Base-by-base conservation (phyloP, 2,113 vertebrate species). In the Aleadryas rufinucha region DNA sequence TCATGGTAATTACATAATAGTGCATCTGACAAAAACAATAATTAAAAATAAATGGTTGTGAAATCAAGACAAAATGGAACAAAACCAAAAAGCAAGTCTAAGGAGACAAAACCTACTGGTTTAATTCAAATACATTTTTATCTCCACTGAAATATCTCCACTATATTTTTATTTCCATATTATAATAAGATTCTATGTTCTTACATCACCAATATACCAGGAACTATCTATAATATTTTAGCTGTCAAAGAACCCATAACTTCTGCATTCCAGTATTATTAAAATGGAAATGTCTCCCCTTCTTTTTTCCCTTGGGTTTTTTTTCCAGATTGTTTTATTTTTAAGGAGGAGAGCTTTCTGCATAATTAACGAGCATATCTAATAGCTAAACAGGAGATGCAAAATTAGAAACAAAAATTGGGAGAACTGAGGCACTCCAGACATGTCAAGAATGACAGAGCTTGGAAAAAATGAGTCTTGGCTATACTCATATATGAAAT, bases 11-110 rank as follows among this genome's bases (percentile, higher is more conserved):
- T 66, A 78, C 4, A 3, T 15, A 74, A 35, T 0, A 39, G 10
- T 10, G 13, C 22, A 75, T 64, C 35, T 47, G 19, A 69, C 9
- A 23, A 79, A 31, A 77, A 37, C 0, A 2, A 11, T 8, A 45
- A 60, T 6, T 37, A 54, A 49, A 86, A 24, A 10, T 0, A 0
- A 66, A 44, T 2, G 1, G 16, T 10, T 64, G 18, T 21, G 35
- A 89, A 84, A 86, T n/a, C 17, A 56, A 68, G 30, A 53, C 44
- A 14, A 54, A 90, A 65, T 5, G 0, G 7, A 35, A 75, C 2
- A 0, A 84, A 92, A 50, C 2, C 0, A 2, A 78, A 65, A 57
- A 13, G 7, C 22, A 90, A 47, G 10, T 33, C 33, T 71, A 42
- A 53, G 15, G 28, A 54, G 7, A 49, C 4, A 82, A 93, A 89